phyloP scores from a whole-genome alignment of 2,888 invertebrate species.

The Choristoneura rosaceana region DNA sequence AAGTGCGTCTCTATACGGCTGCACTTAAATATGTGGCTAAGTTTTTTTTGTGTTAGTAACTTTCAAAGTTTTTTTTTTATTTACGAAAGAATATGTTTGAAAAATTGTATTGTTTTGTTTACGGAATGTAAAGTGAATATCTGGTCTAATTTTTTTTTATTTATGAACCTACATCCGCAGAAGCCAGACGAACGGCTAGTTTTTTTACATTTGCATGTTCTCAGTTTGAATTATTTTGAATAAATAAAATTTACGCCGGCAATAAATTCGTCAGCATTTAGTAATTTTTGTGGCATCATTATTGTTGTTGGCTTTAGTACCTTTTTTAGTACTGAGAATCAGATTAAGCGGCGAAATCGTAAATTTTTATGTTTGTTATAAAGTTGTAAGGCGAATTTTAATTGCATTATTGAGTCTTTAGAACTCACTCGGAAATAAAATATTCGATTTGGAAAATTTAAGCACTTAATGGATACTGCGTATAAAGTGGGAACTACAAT shows the following conservation, averaged over 20 bases:
- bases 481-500: not conserved
- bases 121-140: too few species aligned
- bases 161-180: too few species aligned
- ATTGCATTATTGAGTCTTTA: slow-evolving; percentile 11
- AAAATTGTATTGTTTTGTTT: too few species aligned
- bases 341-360: slow-evolving; percentile 25
- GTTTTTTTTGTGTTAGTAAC: too few species aligned
- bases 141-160: too few species aligned
- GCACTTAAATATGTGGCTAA: too few species aligned
- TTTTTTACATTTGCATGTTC: not conserved
- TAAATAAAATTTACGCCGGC: slow-evolving; percentile 21
- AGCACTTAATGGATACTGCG: not conserved
- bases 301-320: slow-evolving; percentile 20
- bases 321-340: slow-evolving; percentile 23
- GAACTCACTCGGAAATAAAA: not conserved
- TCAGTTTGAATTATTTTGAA: not conserved
- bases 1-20: too few species aligned
- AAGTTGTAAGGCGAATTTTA: slow-evolving; percentile 15
- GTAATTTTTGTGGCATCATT: slow-evolving; percentile 16
- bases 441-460: slow-evolving; percentile 9
- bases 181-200: too few species aligned
- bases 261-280: slow-evolving; percentile 17
- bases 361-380: slow-evolving; percentile 28
- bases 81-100: too few species aligned
- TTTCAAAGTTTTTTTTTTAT: too few species aligned